phyloP scores from a whole-genome alignment of 1,140 invertebrate genomes.

The Ectropis grisescens region DNA sequence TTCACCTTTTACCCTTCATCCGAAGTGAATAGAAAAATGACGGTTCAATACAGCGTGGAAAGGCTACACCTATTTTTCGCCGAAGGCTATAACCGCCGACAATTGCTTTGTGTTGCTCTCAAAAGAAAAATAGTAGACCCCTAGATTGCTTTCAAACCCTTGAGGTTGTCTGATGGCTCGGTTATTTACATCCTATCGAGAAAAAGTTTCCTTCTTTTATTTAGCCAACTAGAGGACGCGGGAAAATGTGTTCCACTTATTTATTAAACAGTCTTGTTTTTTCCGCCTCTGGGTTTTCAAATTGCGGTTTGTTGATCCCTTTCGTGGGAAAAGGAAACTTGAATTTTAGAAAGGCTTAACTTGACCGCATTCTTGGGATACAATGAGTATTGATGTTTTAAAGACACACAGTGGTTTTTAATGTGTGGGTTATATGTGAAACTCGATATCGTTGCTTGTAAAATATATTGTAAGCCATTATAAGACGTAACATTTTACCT shows the following conservation, averaged over 20 bases:
- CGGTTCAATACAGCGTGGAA: slow-evolving; percentile 6
- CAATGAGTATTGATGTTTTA: no score
- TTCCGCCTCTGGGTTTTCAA: no score
- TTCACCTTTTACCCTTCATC: neutral
- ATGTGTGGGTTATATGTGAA: no score
- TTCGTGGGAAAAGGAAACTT: no score
- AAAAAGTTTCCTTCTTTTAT: slow-evolving; percentile 23
- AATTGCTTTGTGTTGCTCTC: slow-evolving; percentile 35
- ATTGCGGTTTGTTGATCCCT: no score
- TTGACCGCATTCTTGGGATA: no score
- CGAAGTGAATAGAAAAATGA: slow-evolving; percentile 14
- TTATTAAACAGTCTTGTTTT: no score
- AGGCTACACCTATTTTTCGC: slow-evolving; percentile 18
- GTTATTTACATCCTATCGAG: slow-evolving; percentile 31
- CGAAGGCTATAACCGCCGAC: slow-evolving; percentile 30
- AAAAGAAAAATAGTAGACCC: slow-evolving; percentile 29
- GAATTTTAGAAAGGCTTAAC: no score
- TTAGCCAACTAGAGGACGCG: slow-evolving; percentile 11
- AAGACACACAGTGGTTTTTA: no score
- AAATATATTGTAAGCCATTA: no score
- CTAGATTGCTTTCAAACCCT: slow-evolving; percentile 34
- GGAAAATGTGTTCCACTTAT: neutral
- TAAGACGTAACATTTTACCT: no score
- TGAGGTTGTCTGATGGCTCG: slow-evolving; percentile 22
- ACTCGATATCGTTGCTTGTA: no score